Percentiles rank a stretch among this genome's conserved stretches.
Conservation (phyloP, 2,797 vertebrate species). For the Prionace glauca region DNA sequence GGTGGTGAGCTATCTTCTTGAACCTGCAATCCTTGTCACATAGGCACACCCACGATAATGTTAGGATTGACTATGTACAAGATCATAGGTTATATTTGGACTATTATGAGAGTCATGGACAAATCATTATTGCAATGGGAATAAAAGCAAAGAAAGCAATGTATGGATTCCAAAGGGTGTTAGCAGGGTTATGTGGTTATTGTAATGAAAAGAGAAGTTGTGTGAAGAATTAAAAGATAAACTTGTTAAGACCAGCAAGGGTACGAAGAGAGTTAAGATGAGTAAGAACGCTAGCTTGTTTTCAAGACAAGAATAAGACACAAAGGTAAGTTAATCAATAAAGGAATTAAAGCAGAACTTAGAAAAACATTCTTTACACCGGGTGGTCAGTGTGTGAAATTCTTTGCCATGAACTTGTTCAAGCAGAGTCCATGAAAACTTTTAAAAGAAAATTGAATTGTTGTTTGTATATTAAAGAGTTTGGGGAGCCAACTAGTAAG, state of each 20-base stretch:
- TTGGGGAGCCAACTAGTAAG: neutral
- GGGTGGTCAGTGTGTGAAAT: neutral
- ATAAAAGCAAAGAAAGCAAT: neutral
- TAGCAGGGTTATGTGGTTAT: neutral
- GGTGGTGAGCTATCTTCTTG: too few relatives aligned
- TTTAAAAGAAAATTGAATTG: neutral
- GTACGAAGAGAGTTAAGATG: neutral
- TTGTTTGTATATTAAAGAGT: neutral
- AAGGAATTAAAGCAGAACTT: neutral
- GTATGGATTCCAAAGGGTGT: neutral
- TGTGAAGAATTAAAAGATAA: neutral
- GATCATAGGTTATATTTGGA: neutral
- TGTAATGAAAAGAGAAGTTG: neutral
- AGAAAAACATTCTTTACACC: neutral
- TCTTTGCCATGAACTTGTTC: neutral
- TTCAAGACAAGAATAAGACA: too few relatives aligned
- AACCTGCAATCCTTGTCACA: too few relatives aligned
- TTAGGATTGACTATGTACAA: neutral
- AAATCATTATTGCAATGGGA: neutral
- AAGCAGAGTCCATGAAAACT: neutral
- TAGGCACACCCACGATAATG: too few relatives aligned
- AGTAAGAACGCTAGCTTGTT: neutral
- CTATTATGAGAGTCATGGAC: neutral
- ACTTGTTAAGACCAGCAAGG: neutral
- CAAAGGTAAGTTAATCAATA: neutral